These are phyloP conservation scores for Chaetogeoica ovagalla DNA, from an alignment of 2,888 invertebrate genomes.

Conservation along the genomic window DNA sequence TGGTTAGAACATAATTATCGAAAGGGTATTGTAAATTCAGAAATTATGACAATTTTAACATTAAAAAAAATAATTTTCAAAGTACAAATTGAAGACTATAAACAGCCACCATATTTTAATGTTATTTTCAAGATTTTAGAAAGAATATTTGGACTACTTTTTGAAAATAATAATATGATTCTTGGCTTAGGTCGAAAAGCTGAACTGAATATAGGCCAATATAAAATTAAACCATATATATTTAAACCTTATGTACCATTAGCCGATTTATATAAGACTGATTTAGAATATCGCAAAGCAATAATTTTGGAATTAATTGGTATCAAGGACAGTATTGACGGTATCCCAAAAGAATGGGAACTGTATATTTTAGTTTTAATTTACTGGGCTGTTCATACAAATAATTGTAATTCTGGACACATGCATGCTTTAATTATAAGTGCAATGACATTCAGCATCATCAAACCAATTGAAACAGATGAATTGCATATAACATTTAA, in stretches of 20 bases:
- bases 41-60: constrained; percentile 34
- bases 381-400: constrained; percentile 64
- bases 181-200: constrained; percentile 24
- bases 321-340: constrained; percentile 58
- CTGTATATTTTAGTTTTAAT: constrained; percentile 65
- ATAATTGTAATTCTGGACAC: constrained; percentile 60
- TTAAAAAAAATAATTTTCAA: constrained; percentile 41
- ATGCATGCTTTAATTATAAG: constrained; percentile 65
- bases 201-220: constrained; percentile 30
- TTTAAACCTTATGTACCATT: constrained; percentile 23
- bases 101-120: constrained; percentile 15
- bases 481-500: not conserved
- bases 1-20: constrained; percentile 40
- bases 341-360: constrained; percentile 66
- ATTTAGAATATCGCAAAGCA: constrained; percentile 35
- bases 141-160: constrained; percentile 32
- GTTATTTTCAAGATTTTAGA: constrained; percentile 14
- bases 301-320: constrained; percentile 54
- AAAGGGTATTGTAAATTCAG: constrained; percentile 13
- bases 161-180: constrained; percentile 17
- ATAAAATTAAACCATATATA: constrained; percentile 15
- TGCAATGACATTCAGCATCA: constrained; percentile 64
- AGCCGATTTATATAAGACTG: constrained; percentile 27
- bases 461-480: constrained; percentile 61
- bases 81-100: constrained; percentile 22